Percentiles rank a stretch among this genome's conserved stretches.
Conservation (phyloP, 2,888 invertebrate genomes). For the Morinoia aosen region DNA sequence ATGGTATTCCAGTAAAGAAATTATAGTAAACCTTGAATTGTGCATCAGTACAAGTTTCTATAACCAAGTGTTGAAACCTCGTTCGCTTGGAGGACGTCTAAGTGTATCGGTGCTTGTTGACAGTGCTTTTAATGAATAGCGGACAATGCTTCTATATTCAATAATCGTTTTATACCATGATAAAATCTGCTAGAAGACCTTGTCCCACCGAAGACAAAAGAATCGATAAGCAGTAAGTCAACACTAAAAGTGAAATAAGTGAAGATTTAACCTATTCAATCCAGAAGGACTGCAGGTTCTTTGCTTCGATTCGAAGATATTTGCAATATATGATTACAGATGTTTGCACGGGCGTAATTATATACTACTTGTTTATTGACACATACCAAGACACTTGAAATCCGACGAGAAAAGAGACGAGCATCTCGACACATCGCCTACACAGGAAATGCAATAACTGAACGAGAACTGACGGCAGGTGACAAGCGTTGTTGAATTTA, state of each 20-base stretch:
- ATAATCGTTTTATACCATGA: not conserved
- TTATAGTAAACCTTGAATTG: not conserved
- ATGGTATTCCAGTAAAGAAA: not conserved
- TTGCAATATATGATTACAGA: not conserved
- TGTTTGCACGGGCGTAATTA: not conserved
- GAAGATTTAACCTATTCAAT: not conserved
- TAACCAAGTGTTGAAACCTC: not conserved
- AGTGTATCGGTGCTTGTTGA: not conserved
- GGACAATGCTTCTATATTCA: not conserved
- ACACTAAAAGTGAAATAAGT: not conserved
- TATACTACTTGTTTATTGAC: not conserved
- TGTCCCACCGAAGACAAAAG: not conserved
- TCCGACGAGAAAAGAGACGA: not conserved
- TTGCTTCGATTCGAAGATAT: not conserved
- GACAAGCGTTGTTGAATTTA: not conserved
- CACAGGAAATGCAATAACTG: not conserved
- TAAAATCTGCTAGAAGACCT: not conserved
- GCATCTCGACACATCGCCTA: not conserved
- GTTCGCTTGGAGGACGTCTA: not conserved
- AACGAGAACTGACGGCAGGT: not conserved
- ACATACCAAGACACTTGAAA: not conserved
- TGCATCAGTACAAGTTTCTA: not conserved
- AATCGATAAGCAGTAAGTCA: not conserved
- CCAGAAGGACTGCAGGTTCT: not conserved
- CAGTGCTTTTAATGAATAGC: not conserved